phyloP scores from a whole-genome alignment of 1,140 invertebrate genomes.

The Ceratina calcarata region DNA sequence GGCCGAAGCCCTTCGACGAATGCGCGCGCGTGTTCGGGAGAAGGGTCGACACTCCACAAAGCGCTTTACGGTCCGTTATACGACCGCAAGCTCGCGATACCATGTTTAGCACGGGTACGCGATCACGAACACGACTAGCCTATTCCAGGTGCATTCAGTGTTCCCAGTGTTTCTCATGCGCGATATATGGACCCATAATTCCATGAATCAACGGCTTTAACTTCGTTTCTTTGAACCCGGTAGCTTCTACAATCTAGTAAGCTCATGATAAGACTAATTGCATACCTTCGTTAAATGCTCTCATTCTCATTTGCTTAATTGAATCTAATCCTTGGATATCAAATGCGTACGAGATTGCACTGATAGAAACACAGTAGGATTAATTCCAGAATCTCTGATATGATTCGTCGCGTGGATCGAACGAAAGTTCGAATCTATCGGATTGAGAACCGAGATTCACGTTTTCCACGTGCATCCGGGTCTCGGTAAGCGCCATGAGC shows the following conservation, averaged over 20 bases:
- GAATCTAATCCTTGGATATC: too few species aligned
- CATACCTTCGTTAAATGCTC: too few species aligned
- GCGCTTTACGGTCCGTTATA: conserved; percentile 49
- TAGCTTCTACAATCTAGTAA: too few species aligned
- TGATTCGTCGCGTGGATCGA: not conserved
- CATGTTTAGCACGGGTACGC: conserved; percentile 45
- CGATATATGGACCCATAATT: conserved; percentile 20
- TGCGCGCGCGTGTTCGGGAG: conserved; percentile 9
- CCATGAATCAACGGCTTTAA: too few species aligned
- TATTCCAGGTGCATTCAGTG: conserved; percentile 36
- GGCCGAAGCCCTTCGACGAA: conserved; percentile 20
- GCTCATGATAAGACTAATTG: too few species aligned
- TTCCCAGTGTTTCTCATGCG: conserved; percentile 32
- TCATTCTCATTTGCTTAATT: too few species aligned
- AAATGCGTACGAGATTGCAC: too few species aligned
- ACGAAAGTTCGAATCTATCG: not conserved
- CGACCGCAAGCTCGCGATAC: conserved; percentile 51
- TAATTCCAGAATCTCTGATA: not conserved
- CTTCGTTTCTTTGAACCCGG: not conserved
- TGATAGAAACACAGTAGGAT: not conserved
- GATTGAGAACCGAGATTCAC: not conserved
- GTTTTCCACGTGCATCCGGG: conserved; percentile 16
- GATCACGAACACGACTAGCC: conserved; percentile 43
- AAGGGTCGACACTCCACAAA: conserved; percentile 43
- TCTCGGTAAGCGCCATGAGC: not conserved